Evolutionary conservation across 2,113 vertebrate species (phyloP).

Genomic region (Heloderma charlesbogerti): DNA sequence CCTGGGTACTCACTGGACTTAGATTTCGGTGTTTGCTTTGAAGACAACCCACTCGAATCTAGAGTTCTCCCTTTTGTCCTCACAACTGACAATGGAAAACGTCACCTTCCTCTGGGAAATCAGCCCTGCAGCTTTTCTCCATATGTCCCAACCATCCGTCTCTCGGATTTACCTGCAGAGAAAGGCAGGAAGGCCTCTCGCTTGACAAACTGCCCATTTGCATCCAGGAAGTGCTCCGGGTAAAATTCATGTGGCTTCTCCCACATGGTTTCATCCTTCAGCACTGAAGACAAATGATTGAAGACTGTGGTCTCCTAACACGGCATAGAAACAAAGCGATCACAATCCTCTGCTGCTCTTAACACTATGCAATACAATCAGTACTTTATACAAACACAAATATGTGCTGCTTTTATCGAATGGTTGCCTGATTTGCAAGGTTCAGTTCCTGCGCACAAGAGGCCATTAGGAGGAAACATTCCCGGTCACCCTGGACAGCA

Average conservation of each 20-base stretch:
- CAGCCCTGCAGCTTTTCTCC: not conserved
- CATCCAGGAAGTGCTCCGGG: conserved; percentile 73
- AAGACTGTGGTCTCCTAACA: conserved; percentile 69
- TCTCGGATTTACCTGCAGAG: conserved; percentile 64
- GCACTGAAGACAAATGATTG: conserved; percentile 65
- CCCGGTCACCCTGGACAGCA: not conserved
- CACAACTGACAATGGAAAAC: no score
- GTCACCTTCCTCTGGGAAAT: not conserved
- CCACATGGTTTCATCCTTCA: conserved; percentile 71
- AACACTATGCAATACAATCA: not conserved
- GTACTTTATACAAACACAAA: not conserved
- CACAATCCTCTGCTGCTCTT: not conserved
- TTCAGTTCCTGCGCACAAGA: not conserved
- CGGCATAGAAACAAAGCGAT: not conserved
- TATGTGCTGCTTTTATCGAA: not conserved
- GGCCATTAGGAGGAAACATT: not conserved
- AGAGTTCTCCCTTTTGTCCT: no score
- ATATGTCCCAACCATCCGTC: no score
- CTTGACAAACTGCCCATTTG: conserved; percentile 67
- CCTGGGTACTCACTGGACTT: no score
- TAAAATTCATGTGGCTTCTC: conserved; percentile 73
- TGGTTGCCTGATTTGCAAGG: not conserved
- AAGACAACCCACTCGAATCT: no score
- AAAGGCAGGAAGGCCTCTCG: conserved; percentile 76
- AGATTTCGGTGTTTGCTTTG: no score